A percentile compares a stretch with the other conserved stretches of the same genome.
phyloP scores from a whole-genome alignment of 2,888 invertebrate species.

The Pandemis corylana region DNA sequence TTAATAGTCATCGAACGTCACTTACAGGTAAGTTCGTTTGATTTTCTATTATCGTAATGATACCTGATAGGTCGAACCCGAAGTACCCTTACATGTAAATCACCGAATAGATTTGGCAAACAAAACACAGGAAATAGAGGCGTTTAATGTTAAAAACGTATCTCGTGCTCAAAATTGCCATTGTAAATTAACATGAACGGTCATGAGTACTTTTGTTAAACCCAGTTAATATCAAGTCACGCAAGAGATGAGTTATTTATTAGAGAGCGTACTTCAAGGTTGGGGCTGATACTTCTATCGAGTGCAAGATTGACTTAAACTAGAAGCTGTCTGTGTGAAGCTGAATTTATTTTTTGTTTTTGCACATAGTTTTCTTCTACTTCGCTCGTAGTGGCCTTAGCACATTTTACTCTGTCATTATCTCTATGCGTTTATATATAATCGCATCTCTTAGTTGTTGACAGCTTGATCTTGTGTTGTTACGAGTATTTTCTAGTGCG shows the following conservation, averaged over 20 bases:
- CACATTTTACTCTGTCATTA: neutral
- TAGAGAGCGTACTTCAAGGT: constrained; percentile 3
- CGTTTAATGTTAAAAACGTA: constrained; percentile 3
- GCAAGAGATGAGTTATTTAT: neutral
- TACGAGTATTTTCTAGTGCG: neutral
- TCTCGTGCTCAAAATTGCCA: constrained; percentile 22
- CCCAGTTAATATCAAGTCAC: neutral
- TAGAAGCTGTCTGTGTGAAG: neutral
- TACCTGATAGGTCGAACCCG: constrained; percentile 11
- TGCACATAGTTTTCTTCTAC: neutral
- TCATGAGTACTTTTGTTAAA: neutral
- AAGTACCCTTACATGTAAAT: constrained; percentile 12
- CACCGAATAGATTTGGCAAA: constrained; percentile 14
- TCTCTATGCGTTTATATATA: neutral
- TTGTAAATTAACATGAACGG: constrained; percentile 8
- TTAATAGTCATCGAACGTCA: too few relatives aligned
- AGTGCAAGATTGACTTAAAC: neutral
- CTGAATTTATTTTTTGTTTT: too few relatives aligned
- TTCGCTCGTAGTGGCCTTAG: neutral
- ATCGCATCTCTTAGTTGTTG: neutral
- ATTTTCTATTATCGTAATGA: constrained; percentile 31
- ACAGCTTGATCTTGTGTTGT: neutral
- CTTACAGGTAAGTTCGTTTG: too few relatives aligned
- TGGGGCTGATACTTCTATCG: neutral
- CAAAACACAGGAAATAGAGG: constrained; percentile 21